Conservation (phyloP, 2,888 invertebrate genomes). For the Molanna angustata region DNA sequence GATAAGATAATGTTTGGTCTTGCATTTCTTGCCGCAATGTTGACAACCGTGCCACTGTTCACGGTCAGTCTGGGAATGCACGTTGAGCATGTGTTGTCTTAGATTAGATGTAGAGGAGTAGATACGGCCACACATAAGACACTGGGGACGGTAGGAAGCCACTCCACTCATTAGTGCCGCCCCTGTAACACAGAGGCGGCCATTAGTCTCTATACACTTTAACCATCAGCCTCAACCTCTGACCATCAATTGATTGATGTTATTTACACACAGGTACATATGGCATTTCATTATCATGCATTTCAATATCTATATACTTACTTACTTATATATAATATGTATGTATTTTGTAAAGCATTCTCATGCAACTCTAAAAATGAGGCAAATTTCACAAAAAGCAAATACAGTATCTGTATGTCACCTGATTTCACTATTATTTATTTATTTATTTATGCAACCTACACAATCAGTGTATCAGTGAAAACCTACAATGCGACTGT, state of each 20-base stretch:
- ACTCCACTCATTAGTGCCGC: constrained; percentile 57
- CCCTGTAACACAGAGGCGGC: constrained; percentile 67
- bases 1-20: constrained; percentile 74
- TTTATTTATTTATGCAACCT: too few relatives aligned
- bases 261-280: constrained; percentile 12
- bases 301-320: constrained; percentile 6
- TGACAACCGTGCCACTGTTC: constrained; percentile 71
- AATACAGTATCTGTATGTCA: too few relatives aligned
- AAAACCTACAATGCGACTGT: too few relatives aligned
- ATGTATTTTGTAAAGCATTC: background rate
- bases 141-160: constrained; percentile 61
- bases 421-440: too few relatives aligned
- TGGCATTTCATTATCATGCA: constrained; percentile 25
- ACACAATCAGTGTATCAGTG: too few relatives aligned
- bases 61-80: constrained; percentile 67
- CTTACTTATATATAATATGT: background rate
- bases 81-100: constrained; percentile 74
- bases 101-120: constrained; percentile 73
- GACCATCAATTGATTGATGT: constrained; percentile 10
- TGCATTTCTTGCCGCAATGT: constrained; percentile 72
- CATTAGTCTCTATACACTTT: too few relatives aligned
- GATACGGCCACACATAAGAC: constrained; percentile 68
- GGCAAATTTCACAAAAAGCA: constrained; percentile 16
- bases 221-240: constrained; percentile 15
- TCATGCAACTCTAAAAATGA: constrained; percentile 18